A percentile compares a stretch with the other conserved stretches of the same genome.
These are phyloP conservation scores for Zaprionus nigranus DNA, from an alignment of 1,140 invertebrate genomes.

Conservation along the genomic window DNA sequence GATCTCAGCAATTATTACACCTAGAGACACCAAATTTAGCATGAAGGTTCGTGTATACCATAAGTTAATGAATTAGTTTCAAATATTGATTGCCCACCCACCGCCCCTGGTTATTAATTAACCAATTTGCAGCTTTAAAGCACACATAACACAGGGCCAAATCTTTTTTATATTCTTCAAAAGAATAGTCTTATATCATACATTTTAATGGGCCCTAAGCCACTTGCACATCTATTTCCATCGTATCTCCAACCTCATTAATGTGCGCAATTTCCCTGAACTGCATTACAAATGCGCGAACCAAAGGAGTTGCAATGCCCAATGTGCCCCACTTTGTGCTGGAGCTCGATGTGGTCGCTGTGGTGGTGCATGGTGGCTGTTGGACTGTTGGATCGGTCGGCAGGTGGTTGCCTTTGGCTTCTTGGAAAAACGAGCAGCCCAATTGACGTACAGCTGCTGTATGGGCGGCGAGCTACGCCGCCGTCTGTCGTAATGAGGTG, in stretches of 20 bases:
- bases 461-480: conserved; percentile 3
- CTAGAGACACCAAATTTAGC: too few species aligned
- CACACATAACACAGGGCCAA: not conserved
- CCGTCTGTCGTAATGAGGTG: conserved; percentile 63
- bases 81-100: too few species aligned
- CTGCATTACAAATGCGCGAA: conserved; percentile 14
- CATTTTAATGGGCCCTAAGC: not conserved
- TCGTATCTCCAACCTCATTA: not conserved
- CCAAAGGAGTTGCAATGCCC: conserved; percentile 16
- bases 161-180: not conserved
- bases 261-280: conserved; percentile 14
- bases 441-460: conserved; percentile 48
- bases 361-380: not conserved
- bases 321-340: conserved; percentile 28
- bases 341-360: not conserved
- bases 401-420: conserved; percentile 51
- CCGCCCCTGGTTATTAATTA: not conserved
- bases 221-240: conserved; percentile 1
- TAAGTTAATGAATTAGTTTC: too few species aligned
- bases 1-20: too few species aligned
- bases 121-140: not conserved
- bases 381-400: not conserved
- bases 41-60: too few species aligned
- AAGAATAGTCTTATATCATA: not conserved
- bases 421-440: conserved; percentile 44